A percentile compares a stretch with the other conserved stretches of the same genome.
phyloP scores from a whole-genome alignment of 1,140 invertebrate genomes.

The Cydia fagiglandana region DNA sequence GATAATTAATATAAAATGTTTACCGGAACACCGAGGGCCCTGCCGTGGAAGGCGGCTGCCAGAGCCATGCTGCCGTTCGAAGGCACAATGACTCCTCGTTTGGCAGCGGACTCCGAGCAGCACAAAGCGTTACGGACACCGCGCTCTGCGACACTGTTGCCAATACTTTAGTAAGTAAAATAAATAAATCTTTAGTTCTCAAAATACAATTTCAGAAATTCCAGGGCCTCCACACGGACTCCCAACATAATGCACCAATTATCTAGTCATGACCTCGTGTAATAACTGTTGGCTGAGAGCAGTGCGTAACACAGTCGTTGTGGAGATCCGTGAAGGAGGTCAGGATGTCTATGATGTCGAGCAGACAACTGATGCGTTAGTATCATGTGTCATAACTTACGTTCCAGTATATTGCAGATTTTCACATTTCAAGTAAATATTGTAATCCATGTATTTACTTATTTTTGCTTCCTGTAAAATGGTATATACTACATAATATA shows the following conservation, averaged over 20 bases:
- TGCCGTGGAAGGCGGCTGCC: slow-evolving; percentile 63
- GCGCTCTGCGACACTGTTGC: slow-evolving; percentile 62
- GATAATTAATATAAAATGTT: slow-evolving; percentile 14
- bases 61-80: slow-evolving; percentile 63
- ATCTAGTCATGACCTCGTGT: no score
- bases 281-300: no score
- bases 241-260: no score
- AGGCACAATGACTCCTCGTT: slow-evolving; percentile 60
- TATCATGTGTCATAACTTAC: slow-evolving; percentile 40
- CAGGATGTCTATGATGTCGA: not conserved
- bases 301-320: not conserved
- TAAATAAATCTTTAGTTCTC: no score
- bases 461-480: slow-evolving; percentile 68
- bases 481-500: not conserved
- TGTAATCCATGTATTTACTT: slow-evolving; percentile 71
- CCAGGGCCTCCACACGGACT: no score
- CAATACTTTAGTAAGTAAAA: not conserved
- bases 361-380: not conserved
- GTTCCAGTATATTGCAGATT: slow-evolving; percentile 73
- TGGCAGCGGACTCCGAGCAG: slow-evolving; percentile 43
- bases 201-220: no score
- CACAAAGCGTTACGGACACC: slow-evolving; percentile 61
- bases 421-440: slow-evolving; percentile 73
- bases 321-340: not conserved
- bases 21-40: slow-evolving; percentile 59